phyloP scores from a whole-genome alignment of 2,797 vertebrate genomes.

The Menidia menidia region DNA sequence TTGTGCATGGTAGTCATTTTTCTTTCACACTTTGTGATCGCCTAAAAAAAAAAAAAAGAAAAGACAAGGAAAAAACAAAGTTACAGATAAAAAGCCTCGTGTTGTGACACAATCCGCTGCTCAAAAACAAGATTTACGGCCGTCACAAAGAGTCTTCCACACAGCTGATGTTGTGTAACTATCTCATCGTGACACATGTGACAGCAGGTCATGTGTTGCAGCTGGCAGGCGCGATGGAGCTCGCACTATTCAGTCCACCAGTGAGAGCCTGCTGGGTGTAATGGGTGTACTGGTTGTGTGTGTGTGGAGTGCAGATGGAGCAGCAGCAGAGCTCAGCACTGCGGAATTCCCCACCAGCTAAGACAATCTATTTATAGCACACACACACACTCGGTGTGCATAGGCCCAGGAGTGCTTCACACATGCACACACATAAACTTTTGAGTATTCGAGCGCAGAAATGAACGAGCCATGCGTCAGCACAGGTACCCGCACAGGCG shows the following conservation, averaged over 20 bases:
- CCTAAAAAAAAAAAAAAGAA: neutral
- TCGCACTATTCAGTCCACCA: constrained; percentile 29
- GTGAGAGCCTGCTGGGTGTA: constrained; percentile 49
- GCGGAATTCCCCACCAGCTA: constrained; percentile 79
- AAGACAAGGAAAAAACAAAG: neutral
- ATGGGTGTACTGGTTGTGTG: constrained; percentile 63
- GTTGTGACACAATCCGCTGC: constrained; percentile 45
- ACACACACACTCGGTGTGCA: constrained; percentile 57
- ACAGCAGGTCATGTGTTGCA: constrained; percentile 46
- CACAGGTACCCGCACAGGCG: constrained; percentile 32
- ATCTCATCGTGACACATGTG: constrained; percentile 50
- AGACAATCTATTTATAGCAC: constrained; percentile 77
- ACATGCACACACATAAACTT: constrained; percentile 16
- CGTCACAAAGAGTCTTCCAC: constrained; percentile 30
- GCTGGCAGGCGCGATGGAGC: neutral
- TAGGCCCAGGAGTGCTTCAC: constrained; percentile 46
- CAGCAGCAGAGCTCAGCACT: constrained; percentile 70
- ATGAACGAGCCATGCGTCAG: constrained; percentile 21
- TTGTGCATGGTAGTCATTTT: neutral
- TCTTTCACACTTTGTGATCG: neutral
- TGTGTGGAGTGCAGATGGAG: constrained; percentile 70
- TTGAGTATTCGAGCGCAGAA: constrained; percentile 15
- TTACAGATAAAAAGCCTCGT: constrained; percentile 15
- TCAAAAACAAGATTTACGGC: constrained; percentile 46
- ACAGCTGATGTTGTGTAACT: constrained; percentile 50